A percentile compares a stretch with the other conserved stretches of the same genome.
Evolutionary conservation across 2,888 invertebrate genomes (phyloP).

Genomic region (Dione vanillae): DNA sequence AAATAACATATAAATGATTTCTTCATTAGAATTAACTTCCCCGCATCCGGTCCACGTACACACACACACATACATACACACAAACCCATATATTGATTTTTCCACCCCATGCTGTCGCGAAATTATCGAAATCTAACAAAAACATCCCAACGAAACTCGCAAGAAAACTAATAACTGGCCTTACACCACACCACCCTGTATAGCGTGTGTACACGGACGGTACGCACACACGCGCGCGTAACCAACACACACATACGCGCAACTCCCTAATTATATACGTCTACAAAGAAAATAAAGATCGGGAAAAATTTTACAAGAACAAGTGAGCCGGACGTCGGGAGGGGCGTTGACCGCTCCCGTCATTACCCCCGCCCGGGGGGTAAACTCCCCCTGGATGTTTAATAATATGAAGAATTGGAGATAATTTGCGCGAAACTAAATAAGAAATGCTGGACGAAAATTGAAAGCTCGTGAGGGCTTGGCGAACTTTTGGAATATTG

Average conservation of each 20-base stretch:
- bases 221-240: slow-evolving; percentile 51
- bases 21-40: slow-evolving; percentile 45
- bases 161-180: slow-evolving; percentile 84
- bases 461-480: slow-evolving; percentile 73
- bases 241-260: slow-evolving; percentile 53
- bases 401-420: slow-evolving; percentile 85
- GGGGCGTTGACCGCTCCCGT: slow-evolving; percentile 79
- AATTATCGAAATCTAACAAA: slow-evolving; percentile 84
- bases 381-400: slow-evolving; percentile 82
- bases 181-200: slow-evolving; percentile 59
- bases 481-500: slow-evolving; percentile 32
- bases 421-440: slow-evolving; percentile 85
- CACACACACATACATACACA: slow-evolving; percentile 47
- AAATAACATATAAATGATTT: slow-evolving; percentile 33
- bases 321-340: slow-evolving; percentile 74
- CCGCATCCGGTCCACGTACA: slow-evolving; percentile 42
- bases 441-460: slow-evolving; percentile 83
- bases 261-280: slow-evolving; percentile 80
- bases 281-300: slow-evolving; percentile 83
- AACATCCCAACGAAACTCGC: slow-evolving; percentile 78
- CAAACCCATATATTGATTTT: slow-evolving; percentile 52
- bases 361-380: slow-evolving; percentile 73
- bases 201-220: slow-evolving; percentile 47
- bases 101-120: slow-evolving; percentile 67
- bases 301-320: slow-evolving; percentile 84